Base-by-base conservation (phyloP, 2,888 invertebrate species). In the Onchidella celtica region DNA sequence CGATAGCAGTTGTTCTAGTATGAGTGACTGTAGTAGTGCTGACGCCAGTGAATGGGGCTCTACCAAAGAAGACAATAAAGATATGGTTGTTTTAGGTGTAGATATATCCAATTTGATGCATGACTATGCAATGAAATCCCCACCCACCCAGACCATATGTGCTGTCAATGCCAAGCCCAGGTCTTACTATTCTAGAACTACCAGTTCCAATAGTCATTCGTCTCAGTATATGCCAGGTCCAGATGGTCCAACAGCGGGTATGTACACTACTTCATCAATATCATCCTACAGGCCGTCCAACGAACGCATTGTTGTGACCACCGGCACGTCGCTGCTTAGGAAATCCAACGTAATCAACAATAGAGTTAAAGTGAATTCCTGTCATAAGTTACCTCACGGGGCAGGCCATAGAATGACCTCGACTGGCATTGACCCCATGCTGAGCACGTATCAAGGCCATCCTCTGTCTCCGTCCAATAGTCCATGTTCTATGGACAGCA, bases 21-120 rank as follows among this genome's bases (percentile, higher is more conserved):
- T 92, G 74, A 88, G 86, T 59, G 88, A 89, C 81, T 72, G 82
- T 24, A 78, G 85, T 29, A 83, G 84, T 32, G 83, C 84, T 72
- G 88, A 89, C 29, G 89, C 27, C 14, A 55, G 38, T 29, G 61
- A 69, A 27, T 73, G 79, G 79, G 29, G 17, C 11, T 34, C 27
- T 0, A 0, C 38, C 3, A 32, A 36, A 1, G 73, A 72, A 4
- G 24, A 76, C 70, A 63, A 85, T 55, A 85, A 88, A 59, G 92
- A 92, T 66, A 87, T 93, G 40, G 91, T 93, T 17, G 93, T 93
- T 34, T 86, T 93, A n/a, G 93, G 93, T 2, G 93, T 93, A 1
- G 92, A 91, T 17, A 87, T 93, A 24, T 89, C 91, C 77, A 90
- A 89, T 83, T 86, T 91, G 55, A 89, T 91, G 90, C 88, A 91